Percentiles rank a stretch among this genome's conserved stretches.
phyloP scores from a whole-genome alignment of 2,797 vertebrate genomes.

The Sebastiscus albofasciatus region DNA sequence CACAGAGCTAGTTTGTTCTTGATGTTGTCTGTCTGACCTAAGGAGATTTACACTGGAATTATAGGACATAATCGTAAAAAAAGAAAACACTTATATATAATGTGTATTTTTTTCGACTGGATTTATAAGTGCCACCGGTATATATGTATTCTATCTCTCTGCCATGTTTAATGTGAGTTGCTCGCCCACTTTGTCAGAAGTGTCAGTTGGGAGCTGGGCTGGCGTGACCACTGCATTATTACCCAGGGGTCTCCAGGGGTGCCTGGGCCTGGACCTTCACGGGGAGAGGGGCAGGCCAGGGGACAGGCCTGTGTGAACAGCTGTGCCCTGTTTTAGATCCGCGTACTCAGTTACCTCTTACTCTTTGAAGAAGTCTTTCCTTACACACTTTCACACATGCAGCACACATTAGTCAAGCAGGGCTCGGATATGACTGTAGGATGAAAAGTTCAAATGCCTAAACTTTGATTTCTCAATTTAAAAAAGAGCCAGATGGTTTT shows the following conservation, averaged over 20 bases:
- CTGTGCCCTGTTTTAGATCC: constrained; percentile 83
- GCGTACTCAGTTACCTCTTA: constrained; percentile 79
- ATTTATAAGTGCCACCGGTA: constrained; percentile 6
- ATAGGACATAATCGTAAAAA: background rate
- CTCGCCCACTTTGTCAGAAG: constrained; percentile 54
- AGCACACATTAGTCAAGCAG: constrained; percentile 70
- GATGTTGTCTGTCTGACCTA: constrained; percentile 19
- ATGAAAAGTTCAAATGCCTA: constrained; percentile 62
- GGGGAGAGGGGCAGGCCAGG: constrained; percentile 62
- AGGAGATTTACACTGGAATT: constrained; percentile 24
- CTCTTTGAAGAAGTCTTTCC: constrained; percentile 82
- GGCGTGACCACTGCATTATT: constrained; percentile 75
- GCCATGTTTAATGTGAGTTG: constrained; percentile 48
- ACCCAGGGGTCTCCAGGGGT: constrained; percentile 74
- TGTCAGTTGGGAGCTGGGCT: constrained; percentile 57
- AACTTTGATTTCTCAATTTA: constrained; percentile 71
- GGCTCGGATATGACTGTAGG: constrained; percentile 46
- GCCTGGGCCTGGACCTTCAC: constrained; percentile 64
- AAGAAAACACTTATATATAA: background rate
- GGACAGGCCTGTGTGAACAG: constrained; percentile 81
- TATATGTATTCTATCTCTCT: constrained; percentile 11
- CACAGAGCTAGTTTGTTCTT: background rate
- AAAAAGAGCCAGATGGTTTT: constrained; percentile 37
- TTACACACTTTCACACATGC: constrained; percentile 81
- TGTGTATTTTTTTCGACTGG: background rate